Conservation (phyloP, 2,113 vertebrate species). For the Anas platyrhynchos region DNA sequence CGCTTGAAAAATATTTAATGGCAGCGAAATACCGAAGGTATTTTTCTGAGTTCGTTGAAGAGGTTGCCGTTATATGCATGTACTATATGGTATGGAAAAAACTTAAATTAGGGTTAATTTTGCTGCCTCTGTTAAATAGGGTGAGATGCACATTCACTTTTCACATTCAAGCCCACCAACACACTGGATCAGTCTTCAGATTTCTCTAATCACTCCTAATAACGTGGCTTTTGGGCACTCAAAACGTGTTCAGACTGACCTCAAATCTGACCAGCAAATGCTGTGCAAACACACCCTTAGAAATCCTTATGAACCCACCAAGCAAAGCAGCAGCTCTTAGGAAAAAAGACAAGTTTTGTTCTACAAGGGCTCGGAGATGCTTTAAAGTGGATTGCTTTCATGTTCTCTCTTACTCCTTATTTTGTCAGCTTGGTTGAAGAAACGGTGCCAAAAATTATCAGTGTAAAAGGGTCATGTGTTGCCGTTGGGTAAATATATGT, state of each 20-base stretch:
- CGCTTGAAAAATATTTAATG: background rate
- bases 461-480: background rate
- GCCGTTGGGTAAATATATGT: background rate
- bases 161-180: background rate
- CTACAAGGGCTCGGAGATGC: background rate
- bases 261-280: background rate
- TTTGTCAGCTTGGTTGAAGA: background rate
- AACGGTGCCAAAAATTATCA: background rate
- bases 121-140: background rate
- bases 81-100: background rate
- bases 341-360: background rate
- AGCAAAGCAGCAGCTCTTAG: background rate
- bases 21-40: background rate
- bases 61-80: rapidly evolving
- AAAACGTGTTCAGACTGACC: background rate
- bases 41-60: background rate
- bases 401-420: background rate
- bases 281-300: rapidly evolving
- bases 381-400: slow-evolving; percentile 13
- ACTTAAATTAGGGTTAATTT: background rate
- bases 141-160: background rate
- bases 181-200: background rate
- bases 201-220: background rate
- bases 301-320: background rate
- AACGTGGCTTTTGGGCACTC: background rate